Evolutionary conservation across 2,888 invertebrate species (phyloP).

Genomic region (Patella depressa): DNA sequence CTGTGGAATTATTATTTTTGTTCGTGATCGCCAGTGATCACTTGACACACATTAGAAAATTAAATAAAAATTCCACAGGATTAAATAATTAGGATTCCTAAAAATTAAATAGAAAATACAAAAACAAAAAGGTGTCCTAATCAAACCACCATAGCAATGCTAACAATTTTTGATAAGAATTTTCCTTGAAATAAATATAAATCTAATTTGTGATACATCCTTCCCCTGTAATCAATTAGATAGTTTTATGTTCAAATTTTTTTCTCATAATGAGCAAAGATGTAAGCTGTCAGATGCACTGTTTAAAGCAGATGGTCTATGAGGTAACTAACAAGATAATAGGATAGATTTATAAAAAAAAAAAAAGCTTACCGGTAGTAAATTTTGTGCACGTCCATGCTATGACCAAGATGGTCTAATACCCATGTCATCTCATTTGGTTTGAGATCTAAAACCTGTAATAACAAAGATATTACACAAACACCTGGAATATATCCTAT

Average conservation of each 20-base stretch:
- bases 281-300: neutral
- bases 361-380: neutral
- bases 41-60: no score
- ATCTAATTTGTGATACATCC: no score
- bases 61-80: no score
- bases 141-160: no score
- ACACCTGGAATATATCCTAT: neutral
- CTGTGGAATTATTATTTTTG: no score
- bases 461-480: neutral
- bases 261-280: no score
- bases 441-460: conserved; percentile 3
- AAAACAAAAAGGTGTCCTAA: no score
- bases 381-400: neutral
- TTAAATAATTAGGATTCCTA: neutral
- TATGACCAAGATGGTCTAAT: conserved; percentile 7
- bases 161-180: no score
- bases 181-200: no score
- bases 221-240: no score
- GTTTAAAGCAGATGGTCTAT: conserved; percentile 2
- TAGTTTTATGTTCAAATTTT: no score
- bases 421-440: conserved; percentile 2
- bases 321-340: neutral
- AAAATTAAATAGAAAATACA: neutral
- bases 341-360: neutral
- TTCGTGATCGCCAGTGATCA: no score